Evolutionary conservation across 2,888 invertebrate species (phyloP), one percentile per base, ranked within the genome.

Genomic region (Cataglyphis altisquamis): DNA sequence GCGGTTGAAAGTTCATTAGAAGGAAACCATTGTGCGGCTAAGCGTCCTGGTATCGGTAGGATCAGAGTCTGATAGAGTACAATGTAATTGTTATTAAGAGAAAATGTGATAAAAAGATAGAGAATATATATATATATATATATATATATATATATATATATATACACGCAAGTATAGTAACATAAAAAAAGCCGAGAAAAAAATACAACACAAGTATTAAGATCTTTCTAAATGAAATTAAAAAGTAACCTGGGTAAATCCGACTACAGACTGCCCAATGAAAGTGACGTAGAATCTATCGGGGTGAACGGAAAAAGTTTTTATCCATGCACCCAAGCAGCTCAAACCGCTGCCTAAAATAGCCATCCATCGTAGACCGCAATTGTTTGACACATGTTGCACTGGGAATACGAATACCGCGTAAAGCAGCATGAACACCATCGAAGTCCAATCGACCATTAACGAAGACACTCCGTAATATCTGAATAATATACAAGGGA

Each of bases 1-100:
- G 97, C 97, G 1, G 97, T 96, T 4, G 97, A 95, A 5, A 95
- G 72, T 94, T 97, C 95, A 84, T 96, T 95, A 0, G 96, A 95
- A 12, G 96, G 96, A 93, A 97, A 97, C 97, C 97, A 97, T 21
- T 96, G 96, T 0, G 97, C 97, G 0, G 97, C 97, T 82, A 97
- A 92, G 62, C 95, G 95, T 0, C 97, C 96, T 0, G 97, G 97
- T 62, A 97, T 95, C 29, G 96, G 96, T 45, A 97, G 95, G 85
- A 97, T 95, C 89, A 97, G 96, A n/a, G 97, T 95, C 94, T 97
- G 96, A 73, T 36, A 72, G 5, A 66, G 45, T 21, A 77, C 8
- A 25, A 64, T n/a, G 0, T 4, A 36, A 36, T 36, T n/a, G 1
- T 4, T 55, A 64, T 60, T 36, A n/a, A 68, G 1, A 15, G 10